Evolutionary conservation across 2,113 vertebrate genomes (phyloP), one percentile per base, ranked within the genome.

Genomic region (Syngnathus typhle): DNA sequence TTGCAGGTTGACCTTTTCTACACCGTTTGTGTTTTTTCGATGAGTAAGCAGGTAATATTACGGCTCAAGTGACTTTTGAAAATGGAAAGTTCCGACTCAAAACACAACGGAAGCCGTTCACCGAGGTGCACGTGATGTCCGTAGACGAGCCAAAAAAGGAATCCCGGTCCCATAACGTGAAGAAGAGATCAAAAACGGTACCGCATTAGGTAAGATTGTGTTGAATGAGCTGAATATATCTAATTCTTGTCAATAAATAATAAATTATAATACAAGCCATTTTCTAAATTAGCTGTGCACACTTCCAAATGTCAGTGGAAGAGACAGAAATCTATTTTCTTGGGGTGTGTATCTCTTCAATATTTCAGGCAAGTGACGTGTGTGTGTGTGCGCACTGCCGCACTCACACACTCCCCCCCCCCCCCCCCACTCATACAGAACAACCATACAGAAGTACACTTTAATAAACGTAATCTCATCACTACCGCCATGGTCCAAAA

Each of bases 381-480:
- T 32, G 27, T 32, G 10, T 61, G 12, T 1, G 3, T 15, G 15
- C 23, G 3, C 21, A 27, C 2, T n/a, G n/a, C n/a, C 23, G 2
- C 21, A 27, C 2, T 32, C 23, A 37, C 38, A 32, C 23, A 9
- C 37, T 8, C 37, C 23, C 37, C 37, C 38, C 56, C 23, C 19
- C 37, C 18, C 37, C 23, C 37, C 37, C 8, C 8, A 7, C 19
- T 41, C 13, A 39, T 39, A 61, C 60, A 61, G 38, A 43, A 61
- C n/a, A 61, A 43, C 59, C 19, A 41, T 60, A 41, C 59, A 60
- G 59, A 36, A 47, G 7, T 47, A 32, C 27, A 46, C 62, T 64
- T 47, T 66, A 60, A 49, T 60, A 36, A 32, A 43, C 13, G 36
- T 65, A 36, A 68, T 69, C 44, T 60, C 2, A 70, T 56, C 47